Evolutionary conservation across 2,113 vertebrate genomes (phyloP).

Genomic region (Choloepus hoffmanni): DNA sequence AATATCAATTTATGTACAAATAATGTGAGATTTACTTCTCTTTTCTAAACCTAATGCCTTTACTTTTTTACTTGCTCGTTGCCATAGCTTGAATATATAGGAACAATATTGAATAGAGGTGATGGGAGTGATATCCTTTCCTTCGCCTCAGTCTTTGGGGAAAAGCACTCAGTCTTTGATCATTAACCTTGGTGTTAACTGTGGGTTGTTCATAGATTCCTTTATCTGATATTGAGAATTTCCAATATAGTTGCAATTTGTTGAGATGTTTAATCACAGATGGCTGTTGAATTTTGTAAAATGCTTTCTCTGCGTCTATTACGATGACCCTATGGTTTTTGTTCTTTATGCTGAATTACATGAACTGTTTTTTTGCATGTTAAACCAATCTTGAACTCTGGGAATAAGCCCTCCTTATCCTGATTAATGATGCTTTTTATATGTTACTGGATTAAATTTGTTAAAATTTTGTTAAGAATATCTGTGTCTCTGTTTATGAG

Average conservation of each 20-base stretch:
- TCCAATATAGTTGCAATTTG: not conserved
- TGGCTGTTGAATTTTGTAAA: not conserved
- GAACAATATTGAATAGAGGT: not conserved
- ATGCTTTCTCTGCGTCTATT: no score
- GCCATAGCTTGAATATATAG: not conserved
- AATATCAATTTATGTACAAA: not conserved
- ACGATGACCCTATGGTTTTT: not conserved
- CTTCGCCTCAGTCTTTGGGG: not conserved
- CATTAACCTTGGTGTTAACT: not conserved
- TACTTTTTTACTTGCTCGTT: not conserved
- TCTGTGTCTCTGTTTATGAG: not conserved
- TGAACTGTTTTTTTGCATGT: not conserved
- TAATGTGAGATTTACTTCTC: not conserved
- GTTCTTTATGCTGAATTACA: not conserved
- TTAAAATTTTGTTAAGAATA: not conserved
- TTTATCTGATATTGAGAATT: not conserved
- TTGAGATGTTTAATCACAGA: not conserved
- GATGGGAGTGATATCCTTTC: not conserved
- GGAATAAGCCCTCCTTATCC: not conserved
- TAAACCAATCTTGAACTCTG: not conserved
- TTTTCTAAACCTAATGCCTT: not conserved
- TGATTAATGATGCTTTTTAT: not conserved
- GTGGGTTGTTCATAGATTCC: not conserved
- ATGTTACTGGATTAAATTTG: not conserved
- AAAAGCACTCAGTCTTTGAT: not conserved